Conservation (phyloP, 2,113 vertebrate species). For the Agelaius phoeniceus region DNA sequence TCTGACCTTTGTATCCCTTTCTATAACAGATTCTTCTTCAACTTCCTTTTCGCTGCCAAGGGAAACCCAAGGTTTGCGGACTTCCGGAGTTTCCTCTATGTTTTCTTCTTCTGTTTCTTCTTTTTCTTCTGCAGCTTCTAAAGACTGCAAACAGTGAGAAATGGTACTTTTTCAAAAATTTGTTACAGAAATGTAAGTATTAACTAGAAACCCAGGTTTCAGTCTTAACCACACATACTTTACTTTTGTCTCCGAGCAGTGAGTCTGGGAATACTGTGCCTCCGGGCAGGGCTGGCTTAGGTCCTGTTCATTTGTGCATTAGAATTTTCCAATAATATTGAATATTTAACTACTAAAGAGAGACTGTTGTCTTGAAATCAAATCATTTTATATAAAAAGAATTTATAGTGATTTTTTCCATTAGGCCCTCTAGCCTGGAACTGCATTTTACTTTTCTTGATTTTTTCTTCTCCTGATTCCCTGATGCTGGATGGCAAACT, state of each 20-base stretch:
- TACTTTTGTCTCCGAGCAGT: neutral
- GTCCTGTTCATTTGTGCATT: neutral
- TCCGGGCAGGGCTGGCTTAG: neutral
- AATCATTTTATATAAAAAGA: neutral
- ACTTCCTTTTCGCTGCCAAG: constrained; percentile 91
- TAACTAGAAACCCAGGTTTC: neutral
- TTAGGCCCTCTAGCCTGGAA: neutral
- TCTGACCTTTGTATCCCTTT: constrained; percentile 76
- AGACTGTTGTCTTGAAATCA: neutral
- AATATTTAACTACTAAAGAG: neutral
- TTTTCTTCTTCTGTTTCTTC: constrained; percentile 61
- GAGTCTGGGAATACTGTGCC: neutral
- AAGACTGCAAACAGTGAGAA: constrained; percentile 67
- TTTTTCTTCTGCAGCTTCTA: constrained; percentile 58
- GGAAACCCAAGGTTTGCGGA: constrained; percentile 81
- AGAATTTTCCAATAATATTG: neutral
- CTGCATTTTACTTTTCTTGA: neutral
- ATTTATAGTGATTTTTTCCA: neutral
- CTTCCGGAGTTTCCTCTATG: constrained; percentile 48
- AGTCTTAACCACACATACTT: neutral
- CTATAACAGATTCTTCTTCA: constrained; percentile 82
- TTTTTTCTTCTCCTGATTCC: neutral
- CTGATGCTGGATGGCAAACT: neutral
- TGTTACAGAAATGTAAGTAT: neutral
- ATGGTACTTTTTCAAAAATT: neutral